Evolutionary conservation across 1,140 invertebrate species (phyloP), one percentile per base, ranked within the genome.

Genomic region (Agrilus planipennis): DNA sequence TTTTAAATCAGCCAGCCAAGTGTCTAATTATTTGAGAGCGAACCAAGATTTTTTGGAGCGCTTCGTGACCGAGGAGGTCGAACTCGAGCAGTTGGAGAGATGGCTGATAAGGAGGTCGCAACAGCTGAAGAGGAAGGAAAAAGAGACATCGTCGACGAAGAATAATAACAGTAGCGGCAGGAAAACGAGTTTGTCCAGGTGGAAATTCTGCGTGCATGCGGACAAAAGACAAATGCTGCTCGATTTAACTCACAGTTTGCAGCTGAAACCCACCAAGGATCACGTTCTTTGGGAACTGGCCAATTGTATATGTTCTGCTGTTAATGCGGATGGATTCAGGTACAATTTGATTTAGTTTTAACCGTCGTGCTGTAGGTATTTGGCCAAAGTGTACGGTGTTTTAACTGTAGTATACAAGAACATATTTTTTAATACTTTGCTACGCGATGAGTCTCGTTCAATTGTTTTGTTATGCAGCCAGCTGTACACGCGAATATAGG

Each of bases 171-270:
- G n/a, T n/a, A n/a, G n/a, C n/a, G 60, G 57, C 4, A 49, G 68
- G 37, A 71, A 71, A 44, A 68, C 67, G 3, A 71, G 68, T 47
- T 47, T 73, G 28, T 59, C 49, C 17, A 57, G 69, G 54, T 75
- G 71, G 72, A 73, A 73, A 67, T 75, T 73, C 39, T 73, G 71
- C 53, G 69, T 76, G 6, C 74, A 76, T 42, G 70, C 72, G 3
- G 73, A 76, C 55, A 76, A 76, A 54, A 59, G 73, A 18, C 67
- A 73, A 49, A 73, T 77, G 69, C 58, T 77, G 18, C 67, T 73
- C 45, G 72, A 75, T 37, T 51, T 78, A 25, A 75, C 73, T 2
- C 62, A 67, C 15, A 70, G 68, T 10, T 54, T 77, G 3, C 67
- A 75, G 46, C 49, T 60, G 14, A 60, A 63, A 23, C 71, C 68